Base-by-base conservation (phyloP, 2,113 vertebrate species). In the Helogale parvula region DNA sequence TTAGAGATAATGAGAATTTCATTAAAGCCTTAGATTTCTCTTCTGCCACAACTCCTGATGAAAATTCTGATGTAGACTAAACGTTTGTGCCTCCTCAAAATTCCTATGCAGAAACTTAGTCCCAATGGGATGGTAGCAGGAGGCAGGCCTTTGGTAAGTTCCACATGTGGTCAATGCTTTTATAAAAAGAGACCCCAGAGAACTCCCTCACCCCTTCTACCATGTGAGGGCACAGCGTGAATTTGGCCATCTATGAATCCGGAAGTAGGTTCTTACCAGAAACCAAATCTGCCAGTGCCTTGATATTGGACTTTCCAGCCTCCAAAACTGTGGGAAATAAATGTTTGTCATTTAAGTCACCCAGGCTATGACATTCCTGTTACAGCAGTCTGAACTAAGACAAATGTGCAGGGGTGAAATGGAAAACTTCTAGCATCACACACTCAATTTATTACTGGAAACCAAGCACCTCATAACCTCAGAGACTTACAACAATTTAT, bases 241-340 rank as follows among this genome's bases (percentile, higher is more conserved):
- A 57, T 16, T 54, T 74, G 35, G 41, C n/a, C 45, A n/a, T 76
- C 45, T 74, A 54, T 66, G 35, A 45, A 83, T 23, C n/a, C 35
- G 33, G 31, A 84, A n/a, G 35, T 7, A 52, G n/a, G 47, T 25
- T 85, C 45, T 54, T 47, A 77, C 13, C 11, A 77, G 60, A 90
- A 31, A 76, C 9, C 15, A 3, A 77, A 35, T 69, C 69, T 60
- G 27, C 86, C 9, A 35, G 14, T 9, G 3, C 14, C 77, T 74
- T 65, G 45, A 90, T 74, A 54, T 83, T 82, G 25, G 79, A 94
- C 98, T 99, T 99, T 35, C 27, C 7, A 66, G 57, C 19, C 66
- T 76, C 79, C 21, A 90, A 23, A 77, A 68, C 23, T 84, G 38
- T 57, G 47, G 68, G 47, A 90, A 77, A 84, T 76, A 68, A 90